Evolutionary conservation across 2,113 vertebrate species (phyloP).

Genomic region (Sakesphorus luctuosus): DNA sequence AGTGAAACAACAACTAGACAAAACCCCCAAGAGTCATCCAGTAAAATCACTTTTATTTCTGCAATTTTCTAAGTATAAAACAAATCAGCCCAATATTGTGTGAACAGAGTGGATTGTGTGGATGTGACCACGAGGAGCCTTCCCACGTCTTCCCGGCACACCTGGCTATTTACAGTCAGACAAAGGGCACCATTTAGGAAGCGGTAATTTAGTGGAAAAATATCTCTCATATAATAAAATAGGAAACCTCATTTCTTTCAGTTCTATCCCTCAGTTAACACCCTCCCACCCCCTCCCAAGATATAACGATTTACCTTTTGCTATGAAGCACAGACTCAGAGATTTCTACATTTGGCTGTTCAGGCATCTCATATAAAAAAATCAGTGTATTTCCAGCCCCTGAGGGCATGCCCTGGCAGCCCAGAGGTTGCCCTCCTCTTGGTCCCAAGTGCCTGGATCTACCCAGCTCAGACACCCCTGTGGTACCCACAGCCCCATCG

Average conservation of each 20-base stretch:
- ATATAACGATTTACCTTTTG: background rate
- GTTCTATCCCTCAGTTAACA: background rate
- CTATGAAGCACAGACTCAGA: background rate
- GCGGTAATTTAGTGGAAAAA: constrained; percentile 58
- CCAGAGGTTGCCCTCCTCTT: background rate
- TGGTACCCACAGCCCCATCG: fast-evolving
- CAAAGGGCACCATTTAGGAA: constrained; percentile 5
- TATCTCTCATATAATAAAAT: constrained; percentile 69
- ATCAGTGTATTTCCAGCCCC: background rate
- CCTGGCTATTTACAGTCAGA: constrained; percentile 33
- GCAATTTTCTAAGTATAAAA: constrained; percentile 67
- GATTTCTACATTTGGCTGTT: background rate
- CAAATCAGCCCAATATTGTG: constrained; percentile 59
- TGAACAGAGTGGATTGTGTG: constrained; percentile 47
- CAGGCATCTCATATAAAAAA: background rate
- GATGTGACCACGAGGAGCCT: constrained; percentile 50
- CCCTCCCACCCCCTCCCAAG: background rate
- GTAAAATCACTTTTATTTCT: constrained; percentile 71
- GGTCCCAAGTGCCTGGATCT: background rate
- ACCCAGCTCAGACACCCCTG: background rate
- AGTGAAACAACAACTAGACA: background rate
- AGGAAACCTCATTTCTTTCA: constrained; percentile 58
- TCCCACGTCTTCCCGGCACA: background rate
- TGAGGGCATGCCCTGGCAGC: background rate
- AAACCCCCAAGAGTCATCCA: background rate